Conservation (phyloP, 2,113 vertebrate genomes). For the Crotalus tigris region DNA sequence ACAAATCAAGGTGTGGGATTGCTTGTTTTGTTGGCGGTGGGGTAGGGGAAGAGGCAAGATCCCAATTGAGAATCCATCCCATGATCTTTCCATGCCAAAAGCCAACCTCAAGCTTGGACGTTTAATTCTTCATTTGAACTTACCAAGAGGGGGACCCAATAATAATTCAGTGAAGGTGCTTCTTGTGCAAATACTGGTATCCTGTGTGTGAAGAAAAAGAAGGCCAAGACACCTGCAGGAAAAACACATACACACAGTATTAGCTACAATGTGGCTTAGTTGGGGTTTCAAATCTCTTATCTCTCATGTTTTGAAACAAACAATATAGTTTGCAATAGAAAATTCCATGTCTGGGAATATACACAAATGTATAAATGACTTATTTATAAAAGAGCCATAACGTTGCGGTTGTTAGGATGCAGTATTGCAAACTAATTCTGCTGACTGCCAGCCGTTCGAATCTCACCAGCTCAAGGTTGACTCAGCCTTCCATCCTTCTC, state of each 20-base stretch:
- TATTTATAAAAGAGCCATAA: not conserved
- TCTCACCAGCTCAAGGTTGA: not conserved
- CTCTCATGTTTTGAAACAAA: not conserved
- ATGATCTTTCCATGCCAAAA: too few species aligned
- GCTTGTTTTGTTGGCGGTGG: not conserved
- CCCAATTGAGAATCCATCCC: too few species aligned
- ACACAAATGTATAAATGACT: not conserved
- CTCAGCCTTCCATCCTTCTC: not conserved
- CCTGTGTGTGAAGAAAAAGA: conserved; percentile 89
- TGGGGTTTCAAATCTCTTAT: not conserved
- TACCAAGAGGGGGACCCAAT: conserved; percentile 94
- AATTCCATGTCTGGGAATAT: not conserved
- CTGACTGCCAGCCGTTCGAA: not conserved
- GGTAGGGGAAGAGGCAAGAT: not conserved
- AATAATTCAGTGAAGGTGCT: conserved; percentile 85
- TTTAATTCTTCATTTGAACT: conserved; percentile 50
- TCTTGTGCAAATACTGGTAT: conserved; percentile 78
- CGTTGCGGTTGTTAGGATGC: not conserved
- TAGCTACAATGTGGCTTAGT: not conserved
- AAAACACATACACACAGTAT: conserved; percentile 3
- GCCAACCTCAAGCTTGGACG: not conserved
- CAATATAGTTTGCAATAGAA: not conserved
- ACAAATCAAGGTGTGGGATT: not conserved
- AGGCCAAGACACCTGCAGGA: conserved; percentile 83
- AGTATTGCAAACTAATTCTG: not conserved